These are phyloP conservation scores for Oncorhynchus nerka DNA, from an alignment of 2,113 vertebrate genomes.

Conservation along the genomic window DNA sequence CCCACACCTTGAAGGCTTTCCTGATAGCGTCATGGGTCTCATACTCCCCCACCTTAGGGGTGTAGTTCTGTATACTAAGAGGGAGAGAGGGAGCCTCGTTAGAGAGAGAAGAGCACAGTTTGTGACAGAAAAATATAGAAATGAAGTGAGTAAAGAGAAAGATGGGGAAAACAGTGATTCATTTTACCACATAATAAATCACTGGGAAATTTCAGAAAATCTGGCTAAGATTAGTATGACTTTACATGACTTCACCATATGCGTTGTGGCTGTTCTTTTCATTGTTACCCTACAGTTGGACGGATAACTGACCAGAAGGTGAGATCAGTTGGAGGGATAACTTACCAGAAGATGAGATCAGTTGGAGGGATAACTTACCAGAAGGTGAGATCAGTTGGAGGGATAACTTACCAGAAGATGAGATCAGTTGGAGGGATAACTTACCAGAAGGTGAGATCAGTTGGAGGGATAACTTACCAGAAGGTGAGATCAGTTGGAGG, in stretches of 20 bases:
- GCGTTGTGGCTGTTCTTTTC: not conserved
- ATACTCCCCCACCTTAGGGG: slow-evolving; percentile 83
- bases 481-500: slow-evolving; percentile 23
- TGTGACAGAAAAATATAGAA: not conserved
- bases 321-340: slow-evolving; percentile 25
- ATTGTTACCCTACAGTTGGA: slow-evolving; percentile 27
- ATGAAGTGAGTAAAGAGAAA: not conserved
- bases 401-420: no score
- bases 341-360: not conserved
- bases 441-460: not conserved
- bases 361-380: slow-evolving; percentile 24
- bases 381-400: slow-evolving; percentile 24
- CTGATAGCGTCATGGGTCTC: slow-evolving; percentile 85
- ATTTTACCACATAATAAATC: not conserved
- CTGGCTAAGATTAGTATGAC: not conserved
- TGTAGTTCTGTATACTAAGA: slow-evolving; percentile 81
- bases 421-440: slow-evolving; percentile 23
- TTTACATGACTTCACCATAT: not conserved
- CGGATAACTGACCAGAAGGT: no score
- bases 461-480: slow-evolving; percentile 22
- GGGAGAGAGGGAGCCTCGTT: not conserved
- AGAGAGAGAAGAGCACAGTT: not conserved
- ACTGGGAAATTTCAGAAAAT: not conserved
- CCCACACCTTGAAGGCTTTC: slow-evolving; percentile 87
- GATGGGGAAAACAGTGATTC: not conserved